Evolutionary conservation across 2,888 invertebrate species (phyloP), one percentile per base, ranked within the genome.

Genomic region (Epinotia demarniana): DNA sequence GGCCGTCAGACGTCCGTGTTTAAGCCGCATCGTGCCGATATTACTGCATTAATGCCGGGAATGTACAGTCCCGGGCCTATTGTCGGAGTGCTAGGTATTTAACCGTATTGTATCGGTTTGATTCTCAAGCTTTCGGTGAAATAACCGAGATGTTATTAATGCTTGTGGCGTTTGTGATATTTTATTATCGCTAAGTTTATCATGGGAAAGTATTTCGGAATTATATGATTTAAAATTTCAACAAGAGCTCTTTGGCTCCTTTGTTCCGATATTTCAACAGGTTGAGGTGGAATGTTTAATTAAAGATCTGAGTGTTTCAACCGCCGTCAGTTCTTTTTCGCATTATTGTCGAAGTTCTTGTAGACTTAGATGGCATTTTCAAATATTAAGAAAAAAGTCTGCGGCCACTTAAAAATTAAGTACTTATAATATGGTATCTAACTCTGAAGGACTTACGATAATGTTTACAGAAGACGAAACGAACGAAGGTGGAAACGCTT

Each of bases 1-100:
- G 46, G 39, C n/a, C 64, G 49, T 60, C 80, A 80, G 79, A 68
- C 77, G 43, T 76, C 57, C 60, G 68, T 69, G 55, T 61, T 72
- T 72, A 75, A 70, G 70, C 74, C 73, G 75, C 72, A 72, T 70
- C 19, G 61, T 55, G 72, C 62, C 74, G 75, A 78, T 78, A 77
- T 77, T 78, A 78, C 67, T 77, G 78, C 77, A 79, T 75, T 78
- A 78, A 78, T 78, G 73, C 75, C 13, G 57, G 76, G 78, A 80
- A 79, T 79, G 76, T 79, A 66, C 64, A 43, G 58, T 71, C 46
- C 55, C 69, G 18, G 60, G 77, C 57, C 60, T 66, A 75, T 75
- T 75, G 75, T 75, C 13, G 63, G 64, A 70, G 63, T 55, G 70
- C 49, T 70, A 58, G 70, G 66, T 75, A 71, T 75, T 75, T 71